These are phyloP conservation scores for Papilio protenor DNA, from an alignment of 2,888 invertebrate genomes.

Conservation along the genomic window DNA sequence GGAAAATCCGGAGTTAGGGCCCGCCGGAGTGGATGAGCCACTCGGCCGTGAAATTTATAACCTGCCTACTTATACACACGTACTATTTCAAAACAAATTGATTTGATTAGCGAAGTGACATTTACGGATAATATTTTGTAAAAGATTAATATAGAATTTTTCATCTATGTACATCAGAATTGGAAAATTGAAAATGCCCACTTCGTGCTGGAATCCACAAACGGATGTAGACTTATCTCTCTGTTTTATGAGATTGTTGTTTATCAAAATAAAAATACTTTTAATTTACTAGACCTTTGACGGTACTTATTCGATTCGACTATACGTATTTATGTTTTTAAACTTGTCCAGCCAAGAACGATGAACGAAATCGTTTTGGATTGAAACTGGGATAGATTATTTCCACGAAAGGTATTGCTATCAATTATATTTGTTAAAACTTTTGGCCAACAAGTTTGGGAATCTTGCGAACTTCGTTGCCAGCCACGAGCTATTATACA, in stretches of 20 bases:
- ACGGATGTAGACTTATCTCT: too few relatives aligned
- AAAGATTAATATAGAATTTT: neutral
- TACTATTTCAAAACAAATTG: slow-evolving; percentile 20
- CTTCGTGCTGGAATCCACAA: too few relatives aligned
- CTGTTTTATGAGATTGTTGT: too few relatives aligned
- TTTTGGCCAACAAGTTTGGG: slow-evolving; percentile 14
- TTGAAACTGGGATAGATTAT: neutral
- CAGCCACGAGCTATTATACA: slow-evolving; percentile 10
- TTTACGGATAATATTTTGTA: neutral
- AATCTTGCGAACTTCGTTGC: slow-evolving; percentile 25
- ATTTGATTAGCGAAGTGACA: neutral
- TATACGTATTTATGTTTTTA: neutral
- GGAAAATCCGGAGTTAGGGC: slow-evolving; percentile 36
- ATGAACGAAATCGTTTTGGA: neutral
- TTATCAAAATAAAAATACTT: too few relatives aligned
- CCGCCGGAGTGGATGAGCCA: slow-evolving; percentile 34
- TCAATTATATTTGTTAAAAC: slow-evolving; percentile 18
- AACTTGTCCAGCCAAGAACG: neutral
- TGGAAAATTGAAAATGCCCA: too few relatives aligned
- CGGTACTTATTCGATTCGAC: too few relatives aligned
- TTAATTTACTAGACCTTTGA: too few relatives aligned
- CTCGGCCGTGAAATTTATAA: slow-evolving; percentile 42
- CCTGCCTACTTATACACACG: slow-evolving; percentile 18
- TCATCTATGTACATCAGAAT: too few relatives aligned
- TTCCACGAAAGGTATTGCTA: neutral